Conservation (phyloP, 2,888 invertebrate species). For the Terebella lapidaria region DNA sequence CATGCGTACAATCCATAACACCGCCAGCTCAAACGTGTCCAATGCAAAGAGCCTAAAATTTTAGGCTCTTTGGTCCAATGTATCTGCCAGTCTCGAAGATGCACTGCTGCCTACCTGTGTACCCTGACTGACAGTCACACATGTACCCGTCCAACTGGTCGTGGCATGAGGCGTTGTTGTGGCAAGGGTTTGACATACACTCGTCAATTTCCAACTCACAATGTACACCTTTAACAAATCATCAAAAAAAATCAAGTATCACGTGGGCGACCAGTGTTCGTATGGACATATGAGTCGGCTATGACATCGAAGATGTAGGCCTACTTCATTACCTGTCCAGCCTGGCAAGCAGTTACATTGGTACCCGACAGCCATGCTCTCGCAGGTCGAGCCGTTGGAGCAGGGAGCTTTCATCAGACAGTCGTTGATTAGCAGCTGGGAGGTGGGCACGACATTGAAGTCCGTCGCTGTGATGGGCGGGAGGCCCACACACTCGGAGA, state of each 20-base stretch:
- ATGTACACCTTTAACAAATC: constrained; percentile 24
- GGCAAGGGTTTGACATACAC: constrained; percentile 20
- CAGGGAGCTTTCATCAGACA: constrained; percentile 60
- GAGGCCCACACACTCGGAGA: constrained; percentile 37
- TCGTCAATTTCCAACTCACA: constrained; percentile 32
- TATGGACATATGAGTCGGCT: neutral
- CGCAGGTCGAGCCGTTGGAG: constrained; percentile 53
- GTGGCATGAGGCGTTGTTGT: constrained; percentile 32
- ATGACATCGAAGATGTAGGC: neutral
- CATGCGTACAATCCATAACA: neutral
- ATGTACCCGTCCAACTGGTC: constrained; percentile 61
- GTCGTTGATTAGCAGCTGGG: constrained; percentile 46
- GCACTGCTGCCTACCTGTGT: constrained; percentile 21
- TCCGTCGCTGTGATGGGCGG: neutral
- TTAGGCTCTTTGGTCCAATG: neutral
- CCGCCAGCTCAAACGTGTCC: neutral
- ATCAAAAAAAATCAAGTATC: neutral
- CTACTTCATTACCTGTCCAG: constrained; percentile 18
- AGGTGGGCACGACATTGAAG: constrained; percentile 10
- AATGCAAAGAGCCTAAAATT: neutral
- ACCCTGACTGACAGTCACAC: constrained; percentile 63
- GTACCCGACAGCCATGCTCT: constrained; percentile 56
- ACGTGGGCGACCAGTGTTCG: too few relatives aligned
- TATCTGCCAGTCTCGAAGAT: too few relatives aligned
- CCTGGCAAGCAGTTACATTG: constrained; percentile 76